A percentile compares a stretch with the other conserved stretches of the same genome.
Evolutionary conservation across 2,888 invertebrate genomes (phyloP).

Genomic region (Resseliella maxima): DNA sequence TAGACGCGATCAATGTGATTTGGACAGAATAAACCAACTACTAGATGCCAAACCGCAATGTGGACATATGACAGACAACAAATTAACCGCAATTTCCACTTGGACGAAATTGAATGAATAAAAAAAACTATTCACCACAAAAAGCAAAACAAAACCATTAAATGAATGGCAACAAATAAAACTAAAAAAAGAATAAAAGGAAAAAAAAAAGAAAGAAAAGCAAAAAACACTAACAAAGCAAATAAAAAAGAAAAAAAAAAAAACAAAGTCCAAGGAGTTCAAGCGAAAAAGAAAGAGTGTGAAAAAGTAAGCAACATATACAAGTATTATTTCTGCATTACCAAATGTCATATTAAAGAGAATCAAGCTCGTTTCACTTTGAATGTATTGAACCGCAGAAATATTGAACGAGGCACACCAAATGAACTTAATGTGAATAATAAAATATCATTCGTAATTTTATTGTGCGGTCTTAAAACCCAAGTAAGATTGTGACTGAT

Average conservation of each 20-base stretch:
- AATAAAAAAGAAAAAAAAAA: no score
- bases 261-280: no score
- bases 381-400: background rate
- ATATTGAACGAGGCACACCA: constrained; percentile 45
- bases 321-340: constrained; percentile 37
- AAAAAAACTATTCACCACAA: background rate
- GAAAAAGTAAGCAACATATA: background rate
- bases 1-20: background rate
- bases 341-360: background rate
- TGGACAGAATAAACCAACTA: background rate
- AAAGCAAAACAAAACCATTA: no score
- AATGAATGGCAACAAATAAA: no score
- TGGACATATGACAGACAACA: constrained; percentile 6
- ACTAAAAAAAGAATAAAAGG: no score
- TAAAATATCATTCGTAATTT: constrained; percentile 52
- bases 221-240: background rate
- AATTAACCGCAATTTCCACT: constrained; percentile 19
- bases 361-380: background rate
- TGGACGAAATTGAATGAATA: background rate
- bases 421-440: constrained; percentile 37
- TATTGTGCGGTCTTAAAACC: constrained; percentile 29
- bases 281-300: constrained; percentile 1
- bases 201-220: no score
- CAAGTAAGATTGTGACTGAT: constrained; percentile 13
- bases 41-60: constrained; percentile 32